Evolutionary conservation across 2,113 vertebrate genomes (phyloP), one percentile per base, ranked within the genome.

Genomic region (Paratilapia polleni): DNA sequence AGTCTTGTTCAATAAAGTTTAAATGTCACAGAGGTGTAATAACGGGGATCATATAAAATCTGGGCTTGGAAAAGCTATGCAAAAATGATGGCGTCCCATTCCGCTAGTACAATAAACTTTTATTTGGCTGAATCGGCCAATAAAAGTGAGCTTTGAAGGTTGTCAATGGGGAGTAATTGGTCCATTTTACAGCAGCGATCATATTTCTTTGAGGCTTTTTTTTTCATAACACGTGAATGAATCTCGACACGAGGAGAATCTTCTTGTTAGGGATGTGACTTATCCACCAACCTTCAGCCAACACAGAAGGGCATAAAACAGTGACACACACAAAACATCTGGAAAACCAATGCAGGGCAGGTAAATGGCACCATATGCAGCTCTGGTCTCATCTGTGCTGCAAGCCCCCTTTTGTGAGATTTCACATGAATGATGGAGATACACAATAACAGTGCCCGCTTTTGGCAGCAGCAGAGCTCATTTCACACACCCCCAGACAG

Each of bases 1-100:
- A 99, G 98, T 98, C 98, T 97, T 97, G 97, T 99, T 97, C 97
- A 98, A 99, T 98, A 99, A 99, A 98, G 97, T 99, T 98, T 98
- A 99, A 99, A 98, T 98, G 97, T 97, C 98, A 97, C 98, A 96
- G 97, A 95, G 98, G 98, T 97, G 97, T 97, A 97, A 98, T 99
- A 99, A 99, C 96, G 94, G 94, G 96, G 96, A 97, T 96, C 97
- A 97, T 96, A 97, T 98, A 99, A 98, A 97, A 60, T 96, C 95
- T 93, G 95, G 96, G 96, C 97, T 97, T 96, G 95, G 96, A 90
- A 97, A 97, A 97, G 97, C 97, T 97, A 96, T 97, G 97, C 96
- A 97, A 97, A 98, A 96, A 94, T 89, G 90, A 93, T 97, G 96
- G 96, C 96, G 96, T 97, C 97, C 97, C 96, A 96, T 97, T 97